Conservation (phyloP, 2,888 invertebrate genomes). For the Oconnorella tubifera region DNA sequence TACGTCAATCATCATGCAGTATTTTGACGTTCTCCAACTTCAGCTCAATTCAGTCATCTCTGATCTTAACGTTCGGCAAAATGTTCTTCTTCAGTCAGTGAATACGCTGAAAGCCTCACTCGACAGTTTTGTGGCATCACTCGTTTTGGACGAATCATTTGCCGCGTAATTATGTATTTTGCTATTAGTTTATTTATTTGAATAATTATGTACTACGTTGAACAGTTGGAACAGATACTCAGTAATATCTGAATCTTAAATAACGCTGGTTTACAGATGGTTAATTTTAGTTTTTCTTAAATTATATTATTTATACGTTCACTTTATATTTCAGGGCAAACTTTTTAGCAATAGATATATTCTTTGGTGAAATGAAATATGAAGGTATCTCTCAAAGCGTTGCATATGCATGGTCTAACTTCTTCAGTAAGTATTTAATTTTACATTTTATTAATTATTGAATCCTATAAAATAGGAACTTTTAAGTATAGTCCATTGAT, state of each 20-base stretch:
- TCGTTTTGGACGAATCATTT: conserved; percentile 7
- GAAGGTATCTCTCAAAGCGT: conserved; percentile 20
- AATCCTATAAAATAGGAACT: too few relatives aligned
- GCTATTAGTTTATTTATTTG: neutral
- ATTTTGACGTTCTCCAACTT: conserved; percentile 4
- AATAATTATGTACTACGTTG: too few relatives aligned
- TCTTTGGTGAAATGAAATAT: conserved; percentile 29
- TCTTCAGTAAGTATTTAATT: conserved; percentile 35
- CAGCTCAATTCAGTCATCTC: neutral
- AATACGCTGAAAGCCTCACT: neutral
- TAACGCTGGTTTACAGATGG: too few relatives aligned
- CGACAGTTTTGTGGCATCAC: neutral
- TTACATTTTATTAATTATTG: too few relatives aligned
- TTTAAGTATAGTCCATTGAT: too few relatives aligned
- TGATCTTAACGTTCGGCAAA: neutral
- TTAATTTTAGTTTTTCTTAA: too few relatives aligned
- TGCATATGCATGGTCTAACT: conserved; percentile 24
- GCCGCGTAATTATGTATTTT: too few relatives aligned
- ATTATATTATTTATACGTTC: too few relatives aligned
- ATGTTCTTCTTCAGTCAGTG: neutral
- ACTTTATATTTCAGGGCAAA: conserved; percentile 23
- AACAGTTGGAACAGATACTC: too few relatives aligned
- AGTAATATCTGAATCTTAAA: too few relatives aligned
- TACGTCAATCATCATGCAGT: neutral
- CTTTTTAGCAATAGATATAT: conserved; percentile 27